Evolutionary conservation across 2,888 invertebrate genomes (phyloP), one percentile per base, ranked within the genome.

Genomic region (Bombylius discolor): DNA sequence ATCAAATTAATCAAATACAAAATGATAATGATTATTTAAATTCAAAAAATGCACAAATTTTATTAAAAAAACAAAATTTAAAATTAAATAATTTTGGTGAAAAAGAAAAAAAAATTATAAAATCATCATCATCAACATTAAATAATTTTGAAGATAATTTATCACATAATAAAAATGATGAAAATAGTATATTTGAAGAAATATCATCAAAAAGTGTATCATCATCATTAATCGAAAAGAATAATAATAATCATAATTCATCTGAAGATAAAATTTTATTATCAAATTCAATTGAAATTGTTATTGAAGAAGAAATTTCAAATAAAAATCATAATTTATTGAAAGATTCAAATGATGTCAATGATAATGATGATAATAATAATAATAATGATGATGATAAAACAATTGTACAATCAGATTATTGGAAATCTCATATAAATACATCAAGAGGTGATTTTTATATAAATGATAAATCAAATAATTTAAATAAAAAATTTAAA

Each of bases 361-460:
- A 42, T 42, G 11, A 42, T 42, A 42, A 39, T 39, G 39, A 39
- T 39, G 11, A 39, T 39, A 11, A 39, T 39, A 39, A 11, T 42
- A 42, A 11, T 11, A 11, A 42, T 42, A 5, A 11, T 42, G 11
- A 42, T 42, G 12, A 5, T 11, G 11, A 42, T 42, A 42, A 11
- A 42, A 42, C 39, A 11, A 11, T 42, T 42, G 11, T 42, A 42
- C 39, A 8, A 42, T 42, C 39, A 11, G 12, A 42, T 11, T 65
- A 61, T 47, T 59, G 66, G 39, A 60, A 64, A 51, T 58, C 56
- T 12, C 65, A 66, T 53, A 58, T 67, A 6, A 67, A 66, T 57
- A 53, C 51, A 12, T 60, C 62, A 5, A 63, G 67, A 4, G 67
- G 67, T 9, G 65, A 67, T 53, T 65, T 63, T 51, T 46, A 52